These are phyloP conservation scores for Eucera pruinosa DNA, from an alignment of 2,888 invertebrate species.

Conservation along the genomic window DNA sequence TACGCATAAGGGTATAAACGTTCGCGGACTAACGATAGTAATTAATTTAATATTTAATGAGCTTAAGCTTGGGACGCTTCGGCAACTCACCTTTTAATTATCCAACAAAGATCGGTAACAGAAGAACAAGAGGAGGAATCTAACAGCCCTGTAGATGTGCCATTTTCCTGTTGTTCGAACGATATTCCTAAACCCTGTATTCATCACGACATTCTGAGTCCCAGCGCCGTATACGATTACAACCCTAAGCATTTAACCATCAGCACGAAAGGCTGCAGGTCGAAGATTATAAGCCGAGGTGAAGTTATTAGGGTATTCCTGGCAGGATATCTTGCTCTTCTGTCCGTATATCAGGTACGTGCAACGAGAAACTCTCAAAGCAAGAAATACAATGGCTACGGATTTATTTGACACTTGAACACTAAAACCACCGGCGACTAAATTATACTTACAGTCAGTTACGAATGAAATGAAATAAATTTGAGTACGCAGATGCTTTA, in stretches of 20 bases:
- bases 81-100: too few relatives aligned
- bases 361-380: too few relatives aligned
- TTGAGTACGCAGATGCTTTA: too few relatives aligned
- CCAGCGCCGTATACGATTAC: constrained; percentile 86
- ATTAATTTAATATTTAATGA: too few relatives aligned
- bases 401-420: too few relatives aligned
- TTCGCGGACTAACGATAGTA: too few relatives aligned
- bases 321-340: constrained; percentile 49
- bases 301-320: constrained; percentile 47
- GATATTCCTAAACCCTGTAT: constrained; percentile 86
- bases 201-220: constrained; percentile 86
- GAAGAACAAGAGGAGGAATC: constrained; percentile 76
- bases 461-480: too few relatives aligned
- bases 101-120: constrained; percentile 24
- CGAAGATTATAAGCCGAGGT: constrained; percentile 44
- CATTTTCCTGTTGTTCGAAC: constrained; percentile 88
- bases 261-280: constrained; percentile 57
- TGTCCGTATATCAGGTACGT: constrained; percentile 68
- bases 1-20: too few relatives aligned
- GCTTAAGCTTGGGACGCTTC: too few relatives aligned
- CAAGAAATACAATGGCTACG: too few relatives aligned
- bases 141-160: constrained; percentile 83
- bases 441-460: too few relatives aligned
- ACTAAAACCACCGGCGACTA: too few relatives aligned
- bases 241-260: constrained; percentile 81